These are phyloP conservation scores for Gadus macrocephalus DNA, from an alignment of 2,113 vertebrate species.

Conservation along the genomic window DNA sequence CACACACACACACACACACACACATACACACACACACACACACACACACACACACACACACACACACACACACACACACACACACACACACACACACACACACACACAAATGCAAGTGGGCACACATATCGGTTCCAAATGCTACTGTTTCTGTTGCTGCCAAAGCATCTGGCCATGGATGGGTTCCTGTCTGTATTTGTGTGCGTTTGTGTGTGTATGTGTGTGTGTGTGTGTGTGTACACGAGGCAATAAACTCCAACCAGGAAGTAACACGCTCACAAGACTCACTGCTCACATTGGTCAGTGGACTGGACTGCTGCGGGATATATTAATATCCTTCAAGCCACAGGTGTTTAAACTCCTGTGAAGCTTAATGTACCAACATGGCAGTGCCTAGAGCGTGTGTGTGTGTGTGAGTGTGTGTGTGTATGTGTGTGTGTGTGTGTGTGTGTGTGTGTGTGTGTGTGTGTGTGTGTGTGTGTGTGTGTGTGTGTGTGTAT, in stretches of 20 bases:
- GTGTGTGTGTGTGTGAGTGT: too few species aligned
- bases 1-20: constrained; percentile 16
- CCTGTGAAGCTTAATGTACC: neutral
- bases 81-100: constrained; percentile 13
- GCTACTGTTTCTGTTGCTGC: constrained; percentile 19
- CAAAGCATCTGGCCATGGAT: constrained; percentile 39
- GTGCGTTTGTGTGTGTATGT: neutral
- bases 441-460: too few species aligned
- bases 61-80: constrained; percentile 14
- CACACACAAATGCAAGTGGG: constrained; percentile 5
- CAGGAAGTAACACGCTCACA: neutral
- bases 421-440: too few species aligned
- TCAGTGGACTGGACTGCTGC: neutral
- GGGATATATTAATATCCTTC: neutral
- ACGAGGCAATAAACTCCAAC: neutral
- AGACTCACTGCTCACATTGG: neutral
- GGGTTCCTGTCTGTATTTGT: neutral
- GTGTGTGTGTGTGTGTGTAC: neutral
- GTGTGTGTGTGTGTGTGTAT: too few species aligned
- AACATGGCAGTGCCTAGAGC: too few species aligned
- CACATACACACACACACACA: constrained; percentile 16
- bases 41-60: constrained; percentile 6
- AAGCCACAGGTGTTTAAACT: neutral
- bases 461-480: too few species aligned
- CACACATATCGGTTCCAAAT: constrained; percentile 3